Percentiles rank a stretch among this genome's conserved stretches.
Conservation (phyloP, 2,888 invertebrate genomes). For the Helleia helle region DNA sequence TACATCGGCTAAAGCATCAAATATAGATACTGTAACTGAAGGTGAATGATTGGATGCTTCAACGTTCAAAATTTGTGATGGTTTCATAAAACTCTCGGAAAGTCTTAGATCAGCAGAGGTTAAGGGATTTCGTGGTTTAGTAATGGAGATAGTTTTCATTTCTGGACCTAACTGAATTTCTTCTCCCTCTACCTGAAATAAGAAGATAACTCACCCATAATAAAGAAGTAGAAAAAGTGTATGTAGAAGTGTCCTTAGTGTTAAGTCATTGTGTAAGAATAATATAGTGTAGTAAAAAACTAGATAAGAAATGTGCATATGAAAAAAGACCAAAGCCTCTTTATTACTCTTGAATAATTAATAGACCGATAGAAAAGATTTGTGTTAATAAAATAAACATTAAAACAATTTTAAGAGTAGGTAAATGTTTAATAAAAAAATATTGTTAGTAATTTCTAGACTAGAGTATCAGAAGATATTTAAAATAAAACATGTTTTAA, state of each 20-base stretch:
- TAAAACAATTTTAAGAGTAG: constrained; percentile 21
- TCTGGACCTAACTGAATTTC: constrained; percentile 69
- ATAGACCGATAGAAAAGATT: constrained; percentile 25
- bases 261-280: neutral
- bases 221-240: constrained; percentile 36
- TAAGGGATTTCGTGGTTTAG: constrained; percentile 63
- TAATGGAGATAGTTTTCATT: constrained; percentile 65
- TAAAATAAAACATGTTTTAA: constrained; percentile 17
- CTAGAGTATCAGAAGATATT: constrained; percentile 32
- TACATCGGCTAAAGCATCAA: constrained; percentile 74
- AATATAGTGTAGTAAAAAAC: constrained; percentile 15
- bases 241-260: constrained; percentile 8
- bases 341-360: constrained; percentile 49
- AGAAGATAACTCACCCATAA: constrained; percentile 72
- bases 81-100: constrained; percentile 62
- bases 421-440: constrained; percentile 24
- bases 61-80: constrained; percentile 66
- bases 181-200: constrained; percentile 73
- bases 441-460: constrained; percentile 5
- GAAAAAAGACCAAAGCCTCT: constrained; percentile 72
- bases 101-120: constrained; percentile 64
- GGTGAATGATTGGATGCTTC: constrained; percentile 72
- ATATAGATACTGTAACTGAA: constrained; percentile 74
- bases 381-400: constrained; percentile 14
- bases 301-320: constrained; percentile 39